These are phyloP conservation scores for Drosophila sulfurigaster DNA, from an alignment of 1,140 invertebrate genomes.

Conservation along the genomic window DNA sequence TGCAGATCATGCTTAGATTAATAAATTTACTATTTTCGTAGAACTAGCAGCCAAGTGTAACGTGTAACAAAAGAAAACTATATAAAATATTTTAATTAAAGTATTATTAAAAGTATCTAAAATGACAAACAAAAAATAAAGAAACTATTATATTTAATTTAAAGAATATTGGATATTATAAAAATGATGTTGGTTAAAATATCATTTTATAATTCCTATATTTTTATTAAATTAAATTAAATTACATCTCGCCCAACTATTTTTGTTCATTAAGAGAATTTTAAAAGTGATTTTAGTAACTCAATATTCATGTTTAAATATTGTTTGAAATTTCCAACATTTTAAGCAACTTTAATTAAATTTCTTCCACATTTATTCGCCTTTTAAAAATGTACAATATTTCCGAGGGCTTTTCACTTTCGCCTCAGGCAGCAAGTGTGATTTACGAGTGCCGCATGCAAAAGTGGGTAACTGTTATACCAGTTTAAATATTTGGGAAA, in stretches of 20 bases:
- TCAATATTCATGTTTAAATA: no score
- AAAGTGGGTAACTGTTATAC: conserved; percentile 78
- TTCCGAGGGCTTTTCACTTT: conserved; percentile 15
- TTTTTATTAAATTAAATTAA: no score
- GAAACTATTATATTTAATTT: no score
- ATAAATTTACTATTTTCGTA: neutral
- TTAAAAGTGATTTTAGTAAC: no score
- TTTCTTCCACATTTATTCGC: neutral
- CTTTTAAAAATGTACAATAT: neutral
- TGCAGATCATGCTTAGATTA: conserved; percentile 24
- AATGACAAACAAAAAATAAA: neutral
- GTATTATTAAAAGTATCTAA: neutral
- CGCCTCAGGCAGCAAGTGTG: conserved; percentile 39
- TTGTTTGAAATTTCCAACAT: no score
- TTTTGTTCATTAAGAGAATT: no score
- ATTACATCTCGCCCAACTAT: no score
- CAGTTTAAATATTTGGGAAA: conserved; percentile 62
- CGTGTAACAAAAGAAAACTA: neutral
- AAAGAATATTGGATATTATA: no score
- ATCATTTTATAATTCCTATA: no score
- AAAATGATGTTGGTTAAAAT: no score
- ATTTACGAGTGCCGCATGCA: conserved; percentile 67
- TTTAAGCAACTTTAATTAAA: neutral
- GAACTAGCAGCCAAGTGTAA: conserved; percentile 2
- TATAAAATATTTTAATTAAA: neutral